These are phyloP conservation scores for Brachystomella parvula DNA, from an alignment of 1,140 invertebrate species.

Conservation along the genomic window DNA sequence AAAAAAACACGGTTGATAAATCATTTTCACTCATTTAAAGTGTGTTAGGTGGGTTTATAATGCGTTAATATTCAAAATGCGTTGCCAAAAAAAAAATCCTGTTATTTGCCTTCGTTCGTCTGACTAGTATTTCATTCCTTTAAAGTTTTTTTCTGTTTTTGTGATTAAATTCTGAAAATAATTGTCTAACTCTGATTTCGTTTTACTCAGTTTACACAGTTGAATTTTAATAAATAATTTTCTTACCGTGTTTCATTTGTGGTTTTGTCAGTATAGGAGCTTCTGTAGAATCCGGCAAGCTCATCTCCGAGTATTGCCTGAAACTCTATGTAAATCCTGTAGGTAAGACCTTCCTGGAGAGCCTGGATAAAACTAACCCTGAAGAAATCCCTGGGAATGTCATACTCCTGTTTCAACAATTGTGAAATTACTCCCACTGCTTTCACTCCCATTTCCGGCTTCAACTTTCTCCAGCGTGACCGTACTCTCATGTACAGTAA, in stretches of 20 bases:
- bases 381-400: constrained; percentile 34
- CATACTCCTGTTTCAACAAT: constrained; percentile 25
- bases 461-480: constrained; percentile 43
- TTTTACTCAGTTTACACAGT: too few relatives aligned
- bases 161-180: too few relatives aligned
- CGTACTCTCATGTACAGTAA: constrained; percentile 52
- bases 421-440: neutral
- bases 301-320: constrained; percentile 28
- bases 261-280: constrained; percentile 60
- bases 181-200: too few relatives aligned
- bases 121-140: too few relatives aligned
- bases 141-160: too few relatives aligned
- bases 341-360: constrained; percentile 18
- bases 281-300: constrained; percentile 73
- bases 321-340: constrained; percentile 27
- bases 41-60: too few relatives aligned
- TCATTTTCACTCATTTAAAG: too few relatives aligned
- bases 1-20: too few relatives aligned
- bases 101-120: too few relatives aligned
- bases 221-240: constrained; percentile 36
- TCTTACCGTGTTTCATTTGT: constrained; percentile 53
- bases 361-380: constrained; percentile 21
- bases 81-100: too few relatives aligned
- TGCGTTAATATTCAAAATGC: too few relatives aligned
- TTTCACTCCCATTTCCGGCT: neutral